Conservation (phyloP, 2,113 vertebrate species). For the Neogale vison region DNA sequence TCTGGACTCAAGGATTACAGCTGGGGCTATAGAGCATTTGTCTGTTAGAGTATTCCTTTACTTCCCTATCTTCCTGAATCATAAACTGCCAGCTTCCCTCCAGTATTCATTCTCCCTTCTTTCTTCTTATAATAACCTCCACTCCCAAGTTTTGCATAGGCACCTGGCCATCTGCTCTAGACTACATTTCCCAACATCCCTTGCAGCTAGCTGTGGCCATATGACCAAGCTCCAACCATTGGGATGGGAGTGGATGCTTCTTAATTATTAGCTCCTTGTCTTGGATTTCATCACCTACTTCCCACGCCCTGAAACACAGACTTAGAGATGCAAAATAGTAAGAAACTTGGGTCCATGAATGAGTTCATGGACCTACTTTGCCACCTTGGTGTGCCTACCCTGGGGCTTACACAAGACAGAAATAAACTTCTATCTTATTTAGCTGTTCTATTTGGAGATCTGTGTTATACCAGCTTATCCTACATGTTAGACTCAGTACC, state of each 20-base stretch:
- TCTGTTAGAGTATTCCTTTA: neutral
- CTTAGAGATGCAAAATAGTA: neutral
- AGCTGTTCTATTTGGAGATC: constrained; percentile 4
- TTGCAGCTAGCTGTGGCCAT: neutral
- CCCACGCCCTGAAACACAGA: neutral
- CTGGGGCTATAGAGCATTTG: neutral
- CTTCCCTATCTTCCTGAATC: neutral
- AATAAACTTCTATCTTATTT: constrained; percentile 25
- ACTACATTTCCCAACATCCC: constrained; percentile 64
- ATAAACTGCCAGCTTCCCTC: neutral
- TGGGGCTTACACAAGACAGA: neutral
- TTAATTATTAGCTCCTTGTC: neutral
- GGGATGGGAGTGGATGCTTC: neutral
- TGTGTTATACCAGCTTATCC: neutral
- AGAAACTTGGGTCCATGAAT: neutral
- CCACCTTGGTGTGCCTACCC: neutral
- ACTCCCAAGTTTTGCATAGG: neutral
- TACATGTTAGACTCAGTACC: neutral
- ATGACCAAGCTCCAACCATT: neutral
- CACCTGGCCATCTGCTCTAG: neutral
- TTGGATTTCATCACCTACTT: neutral
- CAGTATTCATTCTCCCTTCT: neutral
- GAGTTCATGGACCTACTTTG: neutral
- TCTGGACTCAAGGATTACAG: neutral
- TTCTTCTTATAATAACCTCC: neutral